Evolutionary conservation across 2,113 vertebrate species (phyloP).

Genomic region (Hipposideros armiger): DNA sequence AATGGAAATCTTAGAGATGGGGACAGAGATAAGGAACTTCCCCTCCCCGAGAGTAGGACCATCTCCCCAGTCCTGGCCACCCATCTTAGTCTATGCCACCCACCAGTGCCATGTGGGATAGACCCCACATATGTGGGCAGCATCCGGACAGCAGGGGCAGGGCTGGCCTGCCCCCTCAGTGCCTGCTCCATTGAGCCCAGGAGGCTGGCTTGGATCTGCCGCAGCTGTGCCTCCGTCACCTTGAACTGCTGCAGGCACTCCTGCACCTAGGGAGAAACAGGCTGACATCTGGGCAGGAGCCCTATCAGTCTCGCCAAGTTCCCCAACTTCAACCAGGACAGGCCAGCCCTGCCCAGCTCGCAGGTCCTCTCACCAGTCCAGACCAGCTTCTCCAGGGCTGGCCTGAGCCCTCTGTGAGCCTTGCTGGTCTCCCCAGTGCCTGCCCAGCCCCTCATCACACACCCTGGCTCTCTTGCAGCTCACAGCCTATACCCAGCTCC

Average conservation of each 20-base stretch:
- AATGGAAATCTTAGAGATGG: neutral
- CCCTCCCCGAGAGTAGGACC: neutral
- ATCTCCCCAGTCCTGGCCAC: neutral
- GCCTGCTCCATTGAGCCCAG: constrained; percentile 86
- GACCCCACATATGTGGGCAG: constrained; percentile 92
- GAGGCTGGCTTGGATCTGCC: constrained; percentile 86
- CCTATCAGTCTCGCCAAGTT: too few species aligned
- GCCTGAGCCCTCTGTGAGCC: neutral
- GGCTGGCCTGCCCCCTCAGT: constrained; percentile 82
- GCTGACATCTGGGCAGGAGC: neutral
- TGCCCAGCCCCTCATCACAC: neutral
- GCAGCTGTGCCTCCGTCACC: constrained; percentile 85
- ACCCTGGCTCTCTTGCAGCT: neutral
- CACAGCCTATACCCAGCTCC: neutral
- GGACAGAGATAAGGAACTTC: neutral
- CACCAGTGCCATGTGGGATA: constrained; percentile 92
- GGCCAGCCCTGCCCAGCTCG: neutral
- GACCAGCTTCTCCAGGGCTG: neutral
- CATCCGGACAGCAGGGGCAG: constrained; percentile 88
- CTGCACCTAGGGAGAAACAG: constrained; percentile 84
- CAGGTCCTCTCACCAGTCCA: neutral
- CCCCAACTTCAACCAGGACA: neutral
- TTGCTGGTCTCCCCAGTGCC: neutral
- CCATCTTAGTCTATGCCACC: neutral
- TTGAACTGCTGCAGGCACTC: constrained; percentile 84